phyloP scores from a whole-genome alignment of 2,797 vertebrate species.

The Pogonophryne albipinna region DNA sequence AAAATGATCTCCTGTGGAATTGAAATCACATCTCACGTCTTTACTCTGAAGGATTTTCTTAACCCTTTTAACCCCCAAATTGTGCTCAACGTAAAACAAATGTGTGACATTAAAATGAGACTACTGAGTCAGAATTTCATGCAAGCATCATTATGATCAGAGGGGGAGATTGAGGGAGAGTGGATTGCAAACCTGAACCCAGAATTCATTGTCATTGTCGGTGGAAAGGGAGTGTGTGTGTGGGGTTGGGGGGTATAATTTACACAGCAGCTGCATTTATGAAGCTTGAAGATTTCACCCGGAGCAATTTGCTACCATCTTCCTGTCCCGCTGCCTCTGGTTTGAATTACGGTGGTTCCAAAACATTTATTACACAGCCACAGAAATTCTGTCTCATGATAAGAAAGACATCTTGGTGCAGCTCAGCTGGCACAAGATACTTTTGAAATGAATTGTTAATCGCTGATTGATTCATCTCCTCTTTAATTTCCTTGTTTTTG shows the following conservation, averaged over 20 bases:
- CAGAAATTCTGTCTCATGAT: slow-evolving; percentile 25
- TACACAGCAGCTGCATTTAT: slow-evolving; percentile 53
- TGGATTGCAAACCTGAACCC: slow-evolving; percentile 28
- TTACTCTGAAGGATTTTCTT: not conserved
- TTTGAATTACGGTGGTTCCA: slow-evolving; percentile 52
- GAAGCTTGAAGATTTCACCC: slow-evolving; percentile 32
- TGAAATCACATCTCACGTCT: not conserved
- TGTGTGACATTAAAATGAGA: slow-evolving; percentile 9
- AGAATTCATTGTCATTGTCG: slow-evolving; percentile 51
- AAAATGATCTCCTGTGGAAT: not conserved
- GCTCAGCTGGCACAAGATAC: not conserved
- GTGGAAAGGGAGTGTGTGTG: not conserved
- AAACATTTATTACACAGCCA: slow-evolving; percentile 44
- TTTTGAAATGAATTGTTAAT: slow-evolving; percentile 10
- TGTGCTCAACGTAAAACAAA: slow-evolving; percentile 3
- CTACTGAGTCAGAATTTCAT: slow-evolving; percentile 6
- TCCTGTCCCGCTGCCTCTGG: slow-evolving; percentile 50
- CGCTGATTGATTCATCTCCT: slow-evolving; percentile 24
- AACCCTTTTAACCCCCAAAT: not conserved
- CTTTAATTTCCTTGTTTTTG: slow-evolving; percentile 48
- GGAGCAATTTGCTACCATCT: slow-evolving; percentile 47
- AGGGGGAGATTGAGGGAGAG: slow-evolving; percentile 14
- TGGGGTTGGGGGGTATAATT: slow-evolving; percentile 32
- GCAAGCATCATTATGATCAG: slow-evolving; percentile 12
- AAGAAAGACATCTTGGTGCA: slow-evolving; percentile 1